These are phyloP conservation scores for Halocynthia roretzi DNA, from an alignment of 23 tunicate species.

Conservation along the genomic window DNA sequence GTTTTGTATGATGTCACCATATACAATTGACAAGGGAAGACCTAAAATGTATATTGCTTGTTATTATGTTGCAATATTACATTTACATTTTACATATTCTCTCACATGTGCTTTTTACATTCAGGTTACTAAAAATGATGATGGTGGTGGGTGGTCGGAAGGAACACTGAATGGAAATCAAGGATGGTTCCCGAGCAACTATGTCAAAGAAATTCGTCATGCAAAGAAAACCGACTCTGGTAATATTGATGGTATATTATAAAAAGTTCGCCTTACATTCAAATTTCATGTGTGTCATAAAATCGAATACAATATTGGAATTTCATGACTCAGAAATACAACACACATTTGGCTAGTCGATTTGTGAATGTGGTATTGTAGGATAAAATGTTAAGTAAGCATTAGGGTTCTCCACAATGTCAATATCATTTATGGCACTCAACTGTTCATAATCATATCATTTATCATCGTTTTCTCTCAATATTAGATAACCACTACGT, in stretches of 20 bases:
- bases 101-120: neutral
- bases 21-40: neutral
- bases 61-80: neutral
- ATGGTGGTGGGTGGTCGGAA: slow-evolving; percentile 89
- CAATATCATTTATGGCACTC: no score
- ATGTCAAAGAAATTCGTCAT: slow-evolving; percentile 63
- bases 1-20: no score
- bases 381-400: neutral
- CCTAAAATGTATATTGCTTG: neutral
- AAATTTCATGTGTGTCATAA: no score
- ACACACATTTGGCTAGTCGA: no score
- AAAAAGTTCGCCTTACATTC: no score
- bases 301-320: no score
- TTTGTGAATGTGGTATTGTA: no score
- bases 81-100: neutral
- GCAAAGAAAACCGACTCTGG: slow-evolving; percentile 54
- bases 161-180: slow-evolving; percentile 80
- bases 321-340: no score
- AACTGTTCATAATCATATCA: no score
- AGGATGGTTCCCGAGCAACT: slow-evolving; percentile 95
- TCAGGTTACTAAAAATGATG: slow-evolving; percentile 66
- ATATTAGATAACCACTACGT: no score
- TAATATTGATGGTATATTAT: neutral
- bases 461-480: no score
- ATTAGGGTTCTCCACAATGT: neutral